Evolutionary conservation across 2,888 invertebrate species (phyloP).

Genomic region (Stenurella melanura): DNA sequence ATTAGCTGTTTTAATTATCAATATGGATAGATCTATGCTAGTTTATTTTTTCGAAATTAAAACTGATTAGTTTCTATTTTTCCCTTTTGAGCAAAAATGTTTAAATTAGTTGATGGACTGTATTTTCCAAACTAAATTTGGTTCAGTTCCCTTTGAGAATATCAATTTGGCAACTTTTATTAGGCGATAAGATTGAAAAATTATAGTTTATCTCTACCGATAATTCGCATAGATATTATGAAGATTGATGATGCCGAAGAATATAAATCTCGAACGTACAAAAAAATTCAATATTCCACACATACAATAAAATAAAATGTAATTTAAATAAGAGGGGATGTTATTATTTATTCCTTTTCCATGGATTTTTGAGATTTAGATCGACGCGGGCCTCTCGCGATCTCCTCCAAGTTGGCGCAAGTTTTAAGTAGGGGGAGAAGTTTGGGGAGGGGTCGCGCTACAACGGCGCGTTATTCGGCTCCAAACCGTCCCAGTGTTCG

Average conservation of each 20-base stretch:
- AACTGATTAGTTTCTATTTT: neutral
- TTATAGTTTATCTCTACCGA: neutral
- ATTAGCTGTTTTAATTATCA: too few relatives aligned
- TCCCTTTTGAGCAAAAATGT: neutral
- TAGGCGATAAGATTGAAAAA: conserved; percentile 7
- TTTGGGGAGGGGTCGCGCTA: conserved; percentile 67
- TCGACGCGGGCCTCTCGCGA: conserved; percentile 73
- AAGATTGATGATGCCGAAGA: conserved; percentile 18
- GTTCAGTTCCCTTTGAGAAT: neutral
- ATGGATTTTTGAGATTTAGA: conserved; percentile 75
- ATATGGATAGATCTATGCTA: too few relatives aligned
- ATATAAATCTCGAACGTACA: neutral
- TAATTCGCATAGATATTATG: neutral
- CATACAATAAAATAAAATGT: conserved; percentile 32
- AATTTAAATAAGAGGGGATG: conserved; percentile 43
- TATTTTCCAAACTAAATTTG: neutral
- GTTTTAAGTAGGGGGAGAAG: conserved; percentile 62
- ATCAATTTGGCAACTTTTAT: neutral
- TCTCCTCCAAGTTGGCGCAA: conserved; percentile 69
- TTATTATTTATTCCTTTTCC: conserved; percentile 74
- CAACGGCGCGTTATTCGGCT: conserved; percentile 69
- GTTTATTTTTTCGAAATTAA: too few relatives aligned
- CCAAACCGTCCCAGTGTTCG: conserved; percentile 62
- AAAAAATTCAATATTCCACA: conserved; percentile 21
- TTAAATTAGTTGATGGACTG: neutral